These are phyloP conservation scores for Todiramphus saurophagus DNA, from an alignment of 2,113 vertebrate genomes.

Conservation along the genomic window DNA sequence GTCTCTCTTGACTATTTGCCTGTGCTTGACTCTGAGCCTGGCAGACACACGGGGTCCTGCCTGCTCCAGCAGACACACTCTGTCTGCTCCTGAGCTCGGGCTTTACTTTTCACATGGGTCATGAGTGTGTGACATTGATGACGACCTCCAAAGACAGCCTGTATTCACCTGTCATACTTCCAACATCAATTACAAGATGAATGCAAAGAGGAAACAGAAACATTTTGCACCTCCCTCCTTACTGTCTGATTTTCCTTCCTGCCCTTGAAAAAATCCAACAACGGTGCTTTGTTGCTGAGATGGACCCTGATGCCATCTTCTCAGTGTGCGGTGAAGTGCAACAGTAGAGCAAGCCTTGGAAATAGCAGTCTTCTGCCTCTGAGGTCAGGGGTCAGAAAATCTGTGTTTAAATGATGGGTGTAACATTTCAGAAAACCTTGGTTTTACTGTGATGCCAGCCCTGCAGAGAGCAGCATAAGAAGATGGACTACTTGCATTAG, in stretches of 20 bases:
- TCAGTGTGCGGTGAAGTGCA: rapidly evolving
- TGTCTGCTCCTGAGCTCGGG: background rate
- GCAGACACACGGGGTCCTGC: background rate
- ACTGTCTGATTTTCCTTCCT: background rate
- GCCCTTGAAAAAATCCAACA: background rate
- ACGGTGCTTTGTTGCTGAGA: background rate
- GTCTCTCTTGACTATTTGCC: background rate
- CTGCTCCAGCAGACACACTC: background rate
- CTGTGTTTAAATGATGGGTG: background rate
- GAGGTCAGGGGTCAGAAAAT: background rate
- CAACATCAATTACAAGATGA: background rate
- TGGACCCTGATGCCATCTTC: background rate
- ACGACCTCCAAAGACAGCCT: background rate
- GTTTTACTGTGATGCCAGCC: background rate
- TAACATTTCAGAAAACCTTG: background rate
- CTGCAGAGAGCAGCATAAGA: background rate
- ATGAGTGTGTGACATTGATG: background rate
- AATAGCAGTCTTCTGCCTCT: background rate
- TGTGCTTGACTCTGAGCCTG: background rate
- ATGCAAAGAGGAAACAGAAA: background rate
- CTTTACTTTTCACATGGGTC: background rate
- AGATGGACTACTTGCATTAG: background rate
- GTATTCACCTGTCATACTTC: background rate
- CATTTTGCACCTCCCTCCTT: background rate
- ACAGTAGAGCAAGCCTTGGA: background rate